Evolutionary conservation across 2,113 vertebrate species (phyloP).

Genomic region (Grammomys dolichurus): DNA sequence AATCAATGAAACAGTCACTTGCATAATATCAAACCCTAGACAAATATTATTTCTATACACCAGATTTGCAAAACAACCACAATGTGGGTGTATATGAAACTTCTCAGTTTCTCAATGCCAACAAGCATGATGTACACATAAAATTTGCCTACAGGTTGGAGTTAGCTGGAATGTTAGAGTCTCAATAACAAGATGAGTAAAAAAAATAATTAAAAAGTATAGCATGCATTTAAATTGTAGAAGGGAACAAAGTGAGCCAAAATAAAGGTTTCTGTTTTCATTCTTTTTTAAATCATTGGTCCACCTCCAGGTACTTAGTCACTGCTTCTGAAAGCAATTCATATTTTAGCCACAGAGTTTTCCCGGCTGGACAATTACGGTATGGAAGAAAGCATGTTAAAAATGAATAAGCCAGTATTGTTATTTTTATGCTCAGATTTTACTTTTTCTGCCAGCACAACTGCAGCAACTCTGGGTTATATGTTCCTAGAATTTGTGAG

Average conservation of each 20-base stretch:
- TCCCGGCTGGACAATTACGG: conserved; percentile 50
- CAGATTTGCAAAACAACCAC: background rate
- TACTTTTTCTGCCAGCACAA: conserved; percentile 8
- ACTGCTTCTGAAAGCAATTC: conserved; percentile 18
- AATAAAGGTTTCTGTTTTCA: background rate
- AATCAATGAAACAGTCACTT: background rate
- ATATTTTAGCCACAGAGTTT: conserved; percentile 47
- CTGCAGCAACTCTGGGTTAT: background rate
- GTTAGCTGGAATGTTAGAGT: background rate
- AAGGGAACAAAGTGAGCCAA: background rate
- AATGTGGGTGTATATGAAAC: background rate
- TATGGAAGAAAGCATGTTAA: conserved; percentile 33
- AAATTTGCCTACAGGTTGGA: background rate
- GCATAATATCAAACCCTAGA: background rate
- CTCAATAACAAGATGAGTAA: background rate
- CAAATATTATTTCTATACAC: background rate
- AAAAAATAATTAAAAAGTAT: background rate
- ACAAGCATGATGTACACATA: background rate
- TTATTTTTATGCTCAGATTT: conserved; percentile 42
- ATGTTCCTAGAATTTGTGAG: background rate
- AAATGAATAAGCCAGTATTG: conserved; percentile 58
- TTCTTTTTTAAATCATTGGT: conserved; percentile 21
- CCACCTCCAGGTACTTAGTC: background rate
- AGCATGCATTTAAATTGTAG: background rate
- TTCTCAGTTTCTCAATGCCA: background rate